phyloP scores from a whole-genome alignment of 2,888 invertebrate genomes.

The Sinohyriopsis cumingii region DNA sequence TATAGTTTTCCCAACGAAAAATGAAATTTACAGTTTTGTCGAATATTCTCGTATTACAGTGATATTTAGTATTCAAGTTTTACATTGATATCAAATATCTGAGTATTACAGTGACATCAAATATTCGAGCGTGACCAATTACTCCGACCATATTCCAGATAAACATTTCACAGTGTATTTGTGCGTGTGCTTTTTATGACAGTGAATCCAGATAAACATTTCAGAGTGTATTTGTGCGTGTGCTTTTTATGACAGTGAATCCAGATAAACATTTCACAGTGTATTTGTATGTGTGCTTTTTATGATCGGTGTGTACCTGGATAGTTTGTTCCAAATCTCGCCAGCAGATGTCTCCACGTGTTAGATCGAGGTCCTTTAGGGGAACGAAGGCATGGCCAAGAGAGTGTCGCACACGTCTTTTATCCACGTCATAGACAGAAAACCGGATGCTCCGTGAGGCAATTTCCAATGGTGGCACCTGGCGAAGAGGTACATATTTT shows the following conservation, averaged over 20 bases:
- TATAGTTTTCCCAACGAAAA: no score
- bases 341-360: conserved; percentile 59
- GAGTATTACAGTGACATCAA: no score
- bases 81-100: no score
- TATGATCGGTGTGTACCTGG: conserved; percentile 35
- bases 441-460: conserved; percentile 59
- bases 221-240: not conserved
- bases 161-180: not conserved
- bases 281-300: not conserved
- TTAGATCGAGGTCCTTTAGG: conserved; percentile 62
- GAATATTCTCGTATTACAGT: no score
- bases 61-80: no score
- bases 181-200: not conserved
- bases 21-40: no score
- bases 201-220: not conserved
- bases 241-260: not conserved
- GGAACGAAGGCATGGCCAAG: conserved; percentile 69
- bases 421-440: conserved; percentile 71
- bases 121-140: no score
- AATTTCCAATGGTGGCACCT: conserved; percentile 56
- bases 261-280: not conserved
- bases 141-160: no score
- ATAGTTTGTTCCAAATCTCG: conserved; percentile 55
- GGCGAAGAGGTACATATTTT: not conserved
- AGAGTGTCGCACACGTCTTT: conserved; percentile 67